Conservation (phyloP, 1,140 invertebrate genomes). For the Bradynema listronoti region DNA sequence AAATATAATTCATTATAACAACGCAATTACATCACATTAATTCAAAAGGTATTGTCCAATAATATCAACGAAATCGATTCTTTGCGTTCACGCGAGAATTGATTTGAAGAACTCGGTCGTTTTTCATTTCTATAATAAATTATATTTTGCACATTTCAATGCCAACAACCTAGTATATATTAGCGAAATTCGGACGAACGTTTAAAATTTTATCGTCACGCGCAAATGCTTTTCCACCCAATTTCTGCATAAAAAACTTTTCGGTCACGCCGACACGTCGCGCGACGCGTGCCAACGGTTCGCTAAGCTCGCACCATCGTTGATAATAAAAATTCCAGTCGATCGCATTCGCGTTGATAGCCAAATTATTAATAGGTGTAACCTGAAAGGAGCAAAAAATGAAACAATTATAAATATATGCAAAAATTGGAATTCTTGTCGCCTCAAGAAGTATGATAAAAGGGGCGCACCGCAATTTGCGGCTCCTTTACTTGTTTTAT, state of each 20-base stretch:
- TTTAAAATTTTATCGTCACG: constrained; percentile 46
- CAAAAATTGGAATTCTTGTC: constrained; percentile 1
- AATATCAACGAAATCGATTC: too few species aligned
- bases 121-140: too few species aligned
- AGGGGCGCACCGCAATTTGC: too few species aligned
- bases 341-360: constrained; percentile 58
- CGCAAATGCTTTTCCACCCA: constrained; percentile 65
- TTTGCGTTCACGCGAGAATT: too few species aligned
- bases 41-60: too few species aligned
- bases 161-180: too few species aligned
- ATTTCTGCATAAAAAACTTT: constrained; percentile 73
- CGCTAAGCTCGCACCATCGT: constrained; percentile 74
- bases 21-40: too few species aligned
- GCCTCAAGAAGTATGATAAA: constrained; percentile 5
- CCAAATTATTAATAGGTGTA: constrained; percentile 36
- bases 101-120: too few species aligned
- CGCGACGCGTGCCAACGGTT: constrained; percentile 75
- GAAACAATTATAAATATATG: background rate
- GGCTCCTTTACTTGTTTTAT: too few species aligned
- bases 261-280: constrained; percentile 83
- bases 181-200: constrained; percentile 45
- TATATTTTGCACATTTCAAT: too few species aligned
- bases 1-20: too few species aligned
- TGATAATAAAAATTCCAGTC: constrained; percentile 81
- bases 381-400: constrained; percentile 21